Evolutionary conservation across 2,888 invertebrate species (phyloP), one percentile per base, ranked within the genome.

Genomic region (Rhagium mordax): DNA sequence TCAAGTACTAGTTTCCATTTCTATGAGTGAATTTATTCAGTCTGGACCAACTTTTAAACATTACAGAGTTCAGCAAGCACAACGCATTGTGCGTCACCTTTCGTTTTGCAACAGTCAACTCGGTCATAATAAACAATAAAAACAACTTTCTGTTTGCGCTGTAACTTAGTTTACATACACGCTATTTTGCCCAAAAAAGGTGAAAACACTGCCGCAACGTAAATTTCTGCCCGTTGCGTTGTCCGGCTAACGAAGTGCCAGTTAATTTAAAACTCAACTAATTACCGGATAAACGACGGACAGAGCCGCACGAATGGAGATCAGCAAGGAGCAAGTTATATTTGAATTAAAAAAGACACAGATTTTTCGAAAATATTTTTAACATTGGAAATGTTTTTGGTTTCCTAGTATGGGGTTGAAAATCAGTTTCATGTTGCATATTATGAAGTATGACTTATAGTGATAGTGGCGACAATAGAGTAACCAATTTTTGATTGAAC

Each of bases 121-220:
- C 33, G 15, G 33, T 10, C 8, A 18, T 24, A 64, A 47, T 64
- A 48, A 53, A 53, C 66, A 53, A 53, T 41, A 29, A 8, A 51
- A n/a, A 61, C 61, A 27, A 24, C 49, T 65, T 21, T 53, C 29
- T 55, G 59, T 57, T 67, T 57, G 16, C 21, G 55, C 29, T 21
- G 47, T 29, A 29, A 15, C 13, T 51, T 16, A n/a, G 49, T 65
- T 65, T 65, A 51, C 64, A 57, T 67, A 53, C 51, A 51, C 60
- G 69, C 8, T 16, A 27, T 71, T 71, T 59, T 29, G 57, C 16
- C 71, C 71, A 53, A 71, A 71, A 71, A 71, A 66, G 71, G 71
- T 21, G 47, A 53, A 67, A 71, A 66, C 48, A 13, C 51, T 60
- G 60, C 71, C 59, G 49, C 71, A 71, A 60, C 65, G 59, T 57